Evolutionary conservation across 2,113 vertebrate species (phyloP), one percentile per base, ranked within the genome.

Genomic region (Scophthalmus maximus): DNA sequence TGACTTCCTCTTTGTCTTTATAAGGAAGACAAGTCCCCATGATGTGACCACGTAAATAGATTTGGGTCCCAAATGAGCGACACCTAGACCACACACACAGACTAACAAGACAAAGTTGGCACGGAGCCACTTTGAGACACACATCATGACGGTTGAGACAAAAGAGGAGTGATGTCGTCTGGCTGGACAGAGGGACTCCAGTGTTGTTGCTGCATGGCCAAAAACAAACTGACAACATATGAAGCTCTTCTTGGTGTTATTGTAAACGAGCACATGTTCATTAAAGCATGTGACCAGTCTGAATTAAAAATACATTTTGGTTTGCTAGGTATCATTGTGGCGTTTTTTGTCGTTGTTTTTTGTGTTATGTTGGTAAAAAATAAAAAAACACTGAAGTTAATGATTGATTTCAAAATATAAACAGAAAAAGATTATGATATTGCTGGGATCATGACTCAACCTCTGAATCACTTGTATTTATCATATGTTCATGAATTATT

Each of bases 141-240:
- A 59, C 63, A 73, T 25, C 22, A 59, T 52, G 66, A 23, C 38
- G 55, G 46, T 7, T 20, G 58, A 30, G 70, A 79, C 63, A 75
- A 66, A 77, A 46, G 59, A 58, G 63, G 60, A 59, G 63, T 18
- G 53, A 72, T 60, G 15, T 8, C 32, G 32, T 67, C 56, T 53
- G 46, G n/a, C 64, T 56, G 56, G 14, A 29, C 9, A 18, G 32
- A 53, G 18, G 26, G 6, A 32, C 23, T 71, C 32, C 18, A 50
- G 34, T 58, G 42, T 47, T 40, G 38, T 42, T 79, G 47, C 34
- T 53, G 32, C 23, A n/a, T 6, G 25, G 53, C 25, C 63, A 27
- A 42, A 61, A 60, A 68, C 12, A 27, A 52, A 61, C 50, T 6
- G 60, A 62, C 4, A 18, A 46, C 56, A 10, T 22, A 20, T 30